These are phyloP conservation scores for Bubo scandiacus DNA, from an alignment of 2,113 vertebrate species.

Conservation along the genomic window DNA sequence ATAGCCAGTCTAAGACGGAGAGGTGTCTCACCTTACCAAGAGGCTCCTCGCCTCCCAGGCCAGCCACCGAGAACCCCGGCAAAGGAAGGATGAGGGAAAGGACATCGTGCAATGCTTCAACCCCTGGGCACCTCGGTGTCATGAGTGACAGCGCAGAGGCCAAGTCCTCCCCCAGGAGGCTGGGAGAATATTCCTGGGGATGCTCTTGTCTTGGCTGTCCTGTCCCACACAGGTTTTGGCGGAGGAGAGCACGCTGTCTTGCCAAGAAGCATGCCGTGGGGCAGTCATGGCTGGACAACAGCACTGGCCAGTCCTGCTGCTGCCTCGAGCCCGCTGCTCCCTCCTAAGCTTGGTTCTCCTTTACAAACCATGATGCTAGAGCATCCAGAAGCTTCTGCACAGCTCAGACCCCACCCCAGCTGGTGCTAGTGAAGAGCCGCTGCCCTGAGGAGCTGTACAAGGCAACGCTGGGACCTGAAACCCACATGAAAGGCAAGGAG, in stretches of 20 bases:
- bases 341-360: background rate
- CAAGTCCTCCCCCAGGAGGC: background rate
- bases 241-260: fast-evolving
- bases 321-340: fast-evolving
- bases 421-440: background rate
- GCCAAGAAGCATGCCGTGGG: too few relatives aligned
- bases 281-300: background rate
- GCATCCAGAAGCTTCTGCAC: background rate
- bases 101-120: fast-evolving
- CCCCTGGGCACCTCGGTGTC: fast-evolving
- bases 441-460: background rate
- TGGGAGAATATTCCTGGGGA: background rate
- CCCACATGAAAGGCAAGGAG: background rate
- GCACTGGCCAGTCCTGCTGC: background rate
- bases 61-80: background rate
- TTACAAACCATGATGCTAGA: background rate
- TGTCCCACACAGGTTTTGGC: background rate
- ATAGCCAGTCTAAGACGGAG: background rate
- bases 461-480: background rate
- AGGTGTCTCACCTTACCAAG: background rate
- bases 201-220: background rate
- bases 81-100: background rate
- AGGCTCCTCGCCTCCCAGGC: background rate
- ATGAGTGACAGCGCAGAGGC: fast-evolving
- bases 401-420: background rate